Evolutionary conservation across 2,888 invertebrate genomes (phyloP).

Genomic region (Drosophila antonietae): DNA sequence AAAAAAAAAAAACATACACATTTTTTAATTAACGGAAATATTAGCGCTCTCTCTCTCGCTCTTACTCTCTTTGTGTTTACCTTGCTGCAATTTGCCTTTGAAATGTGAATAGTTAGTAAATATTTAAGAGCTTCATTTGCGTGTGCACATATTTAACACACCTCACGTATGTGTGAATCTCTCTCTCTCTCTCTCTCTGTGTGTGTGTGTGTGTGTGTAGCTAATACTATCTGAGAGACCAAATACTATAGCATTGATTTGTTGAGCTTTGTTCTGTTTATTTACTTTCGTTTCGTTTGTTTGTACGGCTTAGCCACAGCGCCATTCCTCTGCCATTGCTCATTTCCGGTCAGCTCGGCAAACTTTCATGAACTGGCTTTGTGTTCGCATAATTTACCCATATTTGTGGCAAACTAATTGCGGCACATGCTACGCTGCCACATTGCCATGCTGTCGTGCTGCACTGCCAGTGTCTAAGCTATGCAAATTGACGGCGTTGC

Average conservation of each 20-base stretch:
- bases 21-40: conserved; percentile 69
- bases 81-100: conserved; percentile 13
- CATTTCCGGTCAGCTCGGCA: conserved; percentile 48
- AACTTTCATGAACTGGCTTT: conserved; percentile 21
- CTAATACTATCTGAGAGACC: not conserved
- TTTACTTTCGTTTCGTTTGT: conserved; percentile 1
- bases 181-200: too few species aligned
- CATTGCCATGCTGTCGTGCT: not conserved
- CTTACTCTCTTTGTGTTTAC: not conserved
- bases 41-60: conserved; percentile 11
- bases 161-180: not conserved
- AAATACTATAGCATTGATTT: conserved; percentile 32
- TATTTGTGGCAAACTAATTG: conserved; percentile 58
- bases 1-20: conserved; percentile 12
- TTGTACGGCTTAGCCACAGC: conserved; percentile 18
- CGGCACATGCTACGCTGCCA: conserved; percentile 14
- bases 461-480: conserved; percentile 26
- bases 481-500: conserved; percentile 56
- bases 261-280: conserved; percentile 20
- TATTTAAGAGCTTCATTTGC: conserved; percentile 16
- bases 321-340: conserved; percentile 39
- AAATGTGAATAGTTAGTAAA: conserved; percentile 13
- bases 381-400: conserved; percentile 42
- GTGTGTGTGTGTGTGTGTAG: not conserved
- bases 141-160: not conserved